Evolutionary conservation across 2,888 invertebrate genomes (phyloP), one percentile per base, ranked within the genome.

Genomic region (Agrochola macilenta): DNA sequence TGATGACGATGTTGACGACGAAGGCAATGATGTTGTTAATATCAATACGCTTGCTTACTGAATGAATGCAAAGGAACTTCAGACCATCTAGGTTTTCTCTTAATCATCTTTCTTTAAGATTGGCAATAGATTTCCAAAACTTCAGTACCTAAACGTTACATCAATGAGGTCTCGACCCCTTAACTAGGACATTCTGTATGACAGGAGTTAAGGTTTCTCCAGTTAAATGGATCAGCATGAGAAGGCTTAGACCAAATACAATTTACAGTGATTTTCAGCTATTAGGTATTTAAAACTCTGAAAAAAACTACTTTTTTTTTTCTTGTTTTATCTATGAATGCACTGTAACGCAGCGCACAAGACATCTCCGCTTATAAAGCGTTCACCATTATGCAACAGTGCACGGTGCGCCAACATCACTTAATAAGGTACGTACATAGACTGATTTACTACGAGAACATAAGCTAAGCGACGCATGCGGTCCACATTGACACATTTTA

Each of bases 401-500:
- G 61, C 69, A 86, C 77, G 73, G 76, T 43, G 66, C 70, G 60
- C 66, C 64, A 74, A 60, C 72, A 69, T 76, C 17, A 73, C 84
- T 81, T 78, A 65, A 76, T 84, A 82, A 81, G 79, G 79, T 75
- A 65, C 78, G 75, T 75, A 69, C 79, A 72, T 49, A 70, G 69
- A 69, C 78, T 84, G 81, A 88, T 84, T 87, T 83, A 85, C 81
- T 43, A 79, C 63, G 2, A 57, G n/a, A n/a, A 63, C 57, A 60
- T 76, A 76, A 76, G 64, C 49, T 30, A 69, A 43, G 64, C 69
- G 65, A 71, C 64, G 69, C 73, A 83, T 79, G 85, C 71, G 58
- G 88, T 85, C 85, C n/a, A 68, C 89, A 89, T 88, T 89, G 89
- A 88, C 89, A 89, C 82, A 83, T 85, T 85, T 87, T 72, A 85